These are phyloP conservation scores for Apistogramma diplotaenia DNA, from an alignment of 2,113 vertebrate genomes.

Conservation along the genomic window DNA sequence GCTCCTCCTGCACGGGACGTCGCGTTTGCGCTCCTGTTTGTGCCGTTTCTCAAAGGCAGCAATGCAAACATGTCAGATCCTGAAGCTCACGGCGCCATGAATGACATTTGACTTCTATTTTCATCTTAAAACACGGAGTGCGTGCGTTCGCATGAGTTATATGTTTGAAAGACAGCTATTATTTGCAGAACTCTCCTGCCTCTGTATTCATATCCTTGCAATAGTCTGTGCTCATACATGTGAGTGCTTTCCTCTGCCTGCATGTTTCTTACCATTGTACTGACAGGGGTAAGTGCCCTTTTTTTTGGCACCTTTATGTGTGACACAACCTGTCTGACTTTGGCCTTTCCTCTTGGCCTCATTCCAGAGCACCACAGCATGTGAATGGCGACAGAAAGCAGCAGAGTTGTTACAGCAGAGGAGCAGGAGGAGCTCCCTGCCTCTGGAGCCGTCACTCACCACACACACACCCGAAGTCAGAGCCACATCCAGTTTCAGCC, in stretches of 20 bases:
- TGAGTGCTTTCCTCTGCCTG: slow-evolving; percentile 27
- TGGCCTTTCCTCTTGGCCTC: slow-evolving; percentile 55
- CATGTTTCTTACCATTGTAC: slow-evolving; percentile 9
- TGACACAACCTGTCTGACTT: slow-evolving; percentile 32
- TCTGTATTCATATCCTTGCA: not conserved
- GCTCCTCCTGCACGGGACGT: slow-evolving; percentile 39
- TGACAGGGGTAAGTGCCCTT: not conserved
- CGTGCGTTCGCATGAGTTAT: not conserved
- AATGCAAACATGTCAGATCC: not conserved
- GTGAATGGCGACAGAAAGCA: slow-evolving; percentile 66
- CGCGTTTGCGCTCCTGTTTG: not conserved
- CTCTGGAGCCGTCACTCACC: slow-evolving; percentile 25
- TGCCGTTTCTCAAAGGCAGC: not conserved
- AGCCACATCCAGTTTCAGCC: slow-evolving; percentile 69
- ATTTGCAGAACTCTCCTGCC: not conserved
- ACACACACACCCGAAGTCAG: slow-evolving; percentile 53
- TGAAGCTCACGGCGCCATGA: not conserved
- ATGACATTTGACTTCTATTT: not conserved
- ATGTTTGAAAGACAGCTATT: not conserved
- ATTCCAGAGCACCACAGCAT: slow-evolving; percentile 60
- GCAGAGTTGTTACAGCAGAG: slow-evolving; percentile 60
- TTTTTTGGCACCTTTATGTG: not conserved
- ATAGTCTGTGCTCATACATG: not conserved
- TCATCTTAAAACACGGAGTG: not conserved
- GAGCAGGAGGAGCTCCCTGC: slow-evolving; percentile 59